Evolutionary conservation across 37 sponge, comb jelly and placozoan species (phyloP).

Genomic region (Amphimedon queenslandica): DNA sequence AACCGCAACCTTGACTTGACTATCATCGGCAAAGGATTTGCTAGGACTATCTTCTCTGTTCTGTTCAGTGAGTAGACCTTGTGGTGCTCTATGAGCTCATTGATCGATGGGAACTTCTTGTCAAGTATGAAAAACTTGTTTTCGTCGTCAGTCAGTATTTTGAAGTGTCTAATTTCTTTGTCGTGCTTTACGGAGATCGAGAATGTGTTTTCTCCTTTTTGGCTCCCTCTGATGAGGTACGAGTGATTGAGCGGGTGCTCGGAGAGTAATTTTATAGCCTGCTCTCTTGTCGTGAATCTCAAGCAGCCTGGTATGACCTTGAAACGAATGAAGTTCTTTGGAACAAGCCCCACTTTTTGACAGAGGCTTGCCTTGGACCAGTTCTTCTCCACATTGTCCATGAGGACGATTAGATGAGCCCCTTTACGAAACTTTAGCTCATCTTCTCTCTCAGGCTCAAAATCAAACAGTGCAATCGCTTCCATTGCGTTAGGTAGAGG

Average conservation of each 20-base stretch:
- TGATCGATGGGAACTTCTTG: not conserved
- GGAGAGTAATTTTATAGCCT: not conserved
- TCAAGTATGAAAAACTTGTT: not conserved
- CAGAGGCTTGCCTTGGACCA: not conserved
- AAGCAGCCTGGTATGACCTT: not conserved
- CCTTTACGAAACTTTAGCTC: not conserved
- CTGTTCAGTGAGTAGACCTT: not conserved
- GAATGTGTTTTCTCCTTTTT: not conserved
- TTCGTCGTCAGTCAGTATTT: slow-evolving; percentile 5
- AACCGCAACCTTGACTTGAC: not conserved
- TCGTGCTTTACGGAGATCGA: not conserved
- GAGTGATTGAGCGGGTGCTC: not conserved
- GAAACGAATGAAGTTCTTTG: not conserved
- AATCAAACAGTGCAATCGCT: not conserved
- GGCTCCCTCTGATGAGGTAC: not conserved
- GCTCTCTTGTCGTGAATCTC: not conserved
- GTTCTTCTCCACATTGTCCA: not conserved
- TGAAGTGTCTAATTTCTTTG: not conserved
- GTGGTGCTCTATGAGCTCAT: not conserved
- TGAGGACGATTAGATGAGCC: not conserved
- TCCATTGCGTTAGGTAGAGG: too few relatives aligned
- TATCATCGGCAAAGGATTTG: not conserved
- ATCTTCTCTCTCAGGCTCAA: not conserved
- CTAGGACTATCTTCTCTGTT: not conserved
- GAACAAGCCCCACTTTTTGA: not conserved